These are phyloP conservation scores for Gambelia wislizenii DNA, from an alignment of 2,797 vertebrate genomes.

Conservation along the genomic window DNA sequence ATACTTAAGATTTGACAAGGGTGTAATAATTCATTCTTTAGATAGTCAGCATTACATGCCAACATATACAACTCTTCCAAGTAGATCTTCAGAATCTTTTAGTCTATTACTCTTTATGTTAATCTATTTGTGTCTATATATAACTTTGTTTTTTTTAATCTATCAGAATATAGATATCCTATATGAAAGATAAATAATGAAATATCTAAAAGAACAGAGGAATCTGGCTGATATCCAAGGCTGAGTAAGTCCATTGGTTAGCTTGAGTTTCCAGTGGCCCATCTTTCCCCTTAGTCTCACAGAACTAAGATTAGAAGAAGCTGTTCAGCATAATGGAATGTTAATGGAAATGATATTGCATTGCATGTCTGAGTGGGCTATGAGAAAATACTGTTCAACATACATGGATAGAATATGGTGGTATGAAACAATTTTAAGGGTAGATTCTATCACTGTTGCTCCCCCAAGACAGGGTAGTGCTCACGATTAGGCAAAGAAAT, in stretches of 20 bases:
- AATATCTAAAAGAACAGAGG: constrained; percentile 53
- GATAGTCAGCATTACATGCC: constrained; percentile 70
- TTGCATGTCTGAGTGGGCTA: constrained; percentile 50
- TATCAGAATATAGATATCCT: constrained; percentile 58
- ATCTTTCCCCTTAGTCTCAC: constrained; percentile 50
- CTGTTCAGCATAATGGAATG: constrained; percentile 69
- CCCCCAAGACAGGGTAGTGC: background rate
- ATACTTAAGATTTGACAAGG: constrained; percentile 79
- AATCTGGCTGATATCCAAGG: constrained; percentile 59
- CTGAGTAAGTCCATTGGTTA: constrained; percentile 51
- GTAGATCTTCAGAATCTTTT: constrained; percentile 64
- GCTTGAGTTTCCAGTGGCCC: constrained; percentile 69
- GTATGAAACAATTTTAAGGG: constrained; percentile 1
- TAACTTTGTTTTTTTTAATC: constrained; percentile 57
- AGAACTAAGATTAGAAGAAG: constrained; percentile 61
- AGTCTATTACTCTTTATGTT: constrained; percentile 66
- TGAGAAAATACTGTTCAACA: constrained; percentile 38
- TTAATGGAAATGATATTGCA: constrained; percentile 52
- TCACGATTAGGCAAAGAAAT: background rate
- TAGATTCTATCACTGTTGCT: background rate
- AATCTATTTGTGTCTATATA: constrained; percentile 53
- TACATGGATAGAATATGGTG: constrained; percentile 42
- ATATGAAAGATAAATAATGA: constrained; percentile 30
- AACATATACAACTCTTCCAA: constrained; percentile 73
- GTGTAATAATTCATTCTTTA: constrained; percentile 77